These are phyloP conservation scores for Pungitius pungitius DNA, from an alignment of 2,113 vertebrate genomes.

Conservation along the genomic window DNA sequence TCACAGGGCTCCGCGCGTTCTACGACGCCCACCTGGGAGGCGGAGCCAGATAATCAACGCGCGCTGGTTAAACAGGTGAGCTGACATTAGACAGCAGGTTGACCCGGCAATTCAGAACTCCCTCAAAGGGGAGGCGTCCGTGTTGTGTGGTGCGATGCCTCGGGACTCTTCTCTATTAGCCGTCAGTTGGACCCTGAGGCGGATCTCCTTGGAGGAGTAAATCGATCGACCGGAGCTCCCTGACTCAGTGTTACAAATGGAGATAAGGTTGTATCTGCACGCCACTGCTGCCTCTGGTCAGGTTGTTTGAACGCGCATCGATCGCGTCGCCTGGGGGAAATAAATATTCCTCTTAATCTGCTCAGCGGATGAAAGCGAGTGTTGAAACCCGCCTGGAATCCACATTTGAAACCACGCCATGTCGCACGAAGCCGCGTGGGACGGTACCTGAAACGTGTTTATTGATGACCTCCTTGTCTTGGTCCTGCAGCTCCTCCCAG, in stretches of 20 bases:
- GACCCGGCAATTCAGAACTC: neutral
- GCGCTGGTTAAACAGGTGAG: neutral
- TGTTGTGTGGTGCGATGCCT: neutral
- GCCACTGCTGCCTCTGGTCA: too few species aligned
- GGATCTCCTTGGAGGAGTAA: neutral
- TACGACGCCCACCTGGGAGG: neutral
- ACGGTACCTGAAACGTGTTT: conserved; percentile 88
- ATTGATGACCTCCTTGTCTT: conserved; percentile 89
- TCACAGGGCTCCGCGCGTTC: too few species aligned
- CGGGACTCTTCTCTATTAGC: neutral
- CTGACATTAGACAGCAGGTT: too few species aligned
- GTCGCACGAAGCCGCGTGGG: neutral
- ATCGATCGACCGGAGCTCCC: neutral
- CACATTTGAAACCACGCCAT: neutral
- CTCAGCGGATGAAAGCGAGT: neutral
- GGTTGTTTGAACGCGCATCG: neutral
- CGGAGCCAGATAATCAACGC: neutral
- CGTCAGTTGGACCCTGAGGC: too few species aligned
- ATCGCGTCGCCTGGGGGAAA: neutral
- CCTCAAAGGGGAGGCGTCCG: too few species aligned
- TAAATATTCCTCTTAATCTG: neutral
- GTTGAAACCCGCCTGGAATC: neutral
- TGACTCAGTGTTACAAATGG: neutral
- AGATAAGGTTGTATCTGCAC: too few species aligned
- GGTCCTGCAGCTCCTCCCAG: conserved; percentile 93